Evolutionary conservation across 2,888 invertebrate species (phyloP).

Genomic region (Drosophila macrospina): DNA sequence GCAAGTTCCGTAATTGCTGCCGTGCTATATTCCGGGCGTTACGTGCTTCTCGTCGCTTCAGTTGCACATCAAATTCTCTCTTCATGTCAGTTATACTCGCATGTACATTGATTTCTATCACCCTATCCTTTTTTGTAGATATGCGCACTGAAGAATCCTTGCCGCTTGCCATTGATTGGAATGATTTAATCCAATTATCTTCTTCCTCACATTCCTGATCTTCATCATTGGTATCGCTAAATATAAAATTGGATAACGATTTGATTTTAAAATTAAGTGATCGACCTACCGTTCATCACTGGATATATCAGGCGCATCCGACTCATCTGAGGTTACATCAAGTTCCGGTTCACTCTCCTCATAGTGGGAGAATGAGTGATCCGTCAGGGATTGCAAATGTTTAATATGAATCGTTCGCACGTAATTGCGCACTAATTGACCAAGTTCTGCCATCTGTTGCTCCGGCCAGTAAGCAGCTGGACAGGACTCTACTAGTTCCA

Average conservation of each 20-base stretch:
- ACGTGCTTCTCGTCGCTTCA: slow-evolving; percentile 32
- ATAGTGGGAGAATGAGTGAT: slow-evolving; percentile 60
- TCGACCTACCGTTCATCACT: slow-evolving; percentile 53
- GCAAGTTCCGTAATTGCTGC: slow-evolving; percentile 47
- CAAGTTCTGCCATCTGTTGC: slow-evolving; percentile 66
- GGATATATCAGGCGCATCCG: slow-evolving; percentile 42
- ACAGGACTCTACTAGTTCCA: slow-evolving; percentile 77
- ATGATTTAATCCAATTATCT: background rate
- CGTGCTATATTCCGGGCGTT: slow-evolving; percentile 52
- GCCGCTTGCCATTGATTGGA: background rate
- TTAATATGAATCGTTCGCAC: slow-evolving; percentile 72
- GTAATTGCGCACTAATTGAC: slow-evolving; percentile 58
- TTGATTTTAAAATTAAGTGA: no score
- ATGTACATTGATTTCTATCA: background rate
- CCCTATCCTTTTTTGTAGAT: background rate
- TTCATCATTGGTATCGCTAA: slow-evolving; percentile 40
- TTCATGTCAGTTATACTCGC: background rate
- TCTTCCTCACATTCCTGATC: slow-evolving; percentile 44
- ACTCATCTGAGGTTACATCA: slow-evolving; percentile 53
- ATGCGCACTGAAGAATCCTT: background rate
- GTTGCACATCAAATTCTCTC: background rate
- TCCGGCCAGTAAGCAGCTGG: slow-evolving; percentile 75
- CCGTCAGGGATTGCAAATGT: slow-evolving; percentile 71
- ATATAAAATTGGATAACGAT: background rate
- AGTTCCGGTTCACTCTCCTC: slow-evolving; percentile 53